phyloP scores from a whole-genome alignment of 2,797 vertebrate genomes.

The Trichosurus vulpecula region DNA sequence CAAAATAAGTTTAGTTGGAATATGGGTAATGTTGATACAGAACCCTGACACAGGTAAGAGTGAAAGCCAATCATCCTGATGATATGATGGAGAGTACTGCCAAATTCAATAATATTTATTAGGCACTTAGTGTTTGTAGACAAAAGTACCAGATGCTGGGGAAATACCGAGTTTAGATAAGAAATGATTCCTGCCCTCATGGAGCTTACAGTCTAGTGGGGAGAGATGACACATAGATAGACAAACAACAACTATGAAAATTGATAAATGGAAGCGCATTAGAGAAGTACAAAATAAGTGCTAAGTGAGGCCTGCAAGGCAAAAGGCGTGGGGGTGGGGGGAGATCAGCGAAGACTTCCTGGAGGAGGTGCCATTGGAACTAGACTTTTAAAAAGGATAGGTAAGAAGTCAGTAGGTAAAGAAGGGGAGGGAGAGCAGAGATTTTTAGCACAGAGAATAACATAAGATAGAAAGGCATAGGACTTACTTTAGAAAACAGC shows the following conservation, averaged over 20 bases:
- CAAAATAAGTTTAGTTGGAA: neutral
- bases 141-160: neutral
- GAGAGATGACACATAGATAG: neutral
- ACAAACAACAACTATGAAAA: neutral
- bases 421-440: neutral
- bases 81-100: neutral
- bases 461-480: neutral
- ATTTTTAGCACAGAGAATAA: neutral
- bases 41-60: neutral
- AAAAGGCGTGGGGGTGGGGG: too few relatives aligned
- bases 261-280: neutral
- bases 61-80: neutral
- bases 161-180: neutral
- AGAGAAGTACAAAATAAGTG: neutral
- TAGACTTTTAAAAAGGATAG: neutral
- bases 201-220: neutral
- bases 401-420: too few relatives aligned
- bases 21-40: neutral
- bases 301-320: too few relatives aligned
- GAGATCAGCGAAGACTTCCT: neutral
- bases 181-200: neutral
- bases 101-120: neutral
- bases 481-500: neutral
- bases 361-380: neutral
- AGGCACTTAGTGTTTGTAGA: neutral